Evolutionary conservation across 2,888 invertebrate species (phyloP).

Genomic region (Dioctria rufipes): DNA sequence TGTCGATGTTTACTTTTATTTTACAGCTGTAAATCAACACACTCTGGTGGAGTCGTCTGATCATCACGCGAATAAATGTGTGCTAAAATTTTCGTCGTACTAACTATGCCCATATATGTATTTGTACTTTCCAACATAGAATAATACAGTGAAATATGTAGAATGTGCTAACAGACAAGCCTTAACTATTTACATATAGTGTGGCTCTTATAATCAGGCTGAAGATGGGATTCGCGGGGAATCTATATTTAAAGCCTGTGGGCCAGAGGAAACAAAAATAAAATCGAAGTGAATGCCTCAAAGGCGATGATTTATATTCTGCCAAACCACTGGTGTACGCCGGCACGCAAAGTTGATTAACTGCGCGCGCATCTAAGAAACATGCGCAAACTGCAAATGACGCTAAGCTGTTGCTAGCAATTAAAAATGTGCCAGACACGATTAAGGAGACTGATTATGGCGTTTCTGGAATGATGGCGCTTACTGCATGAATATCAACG

Average conservation of each 20-base stretch:
- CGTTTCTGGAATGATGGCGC: constrained; percentile 45
- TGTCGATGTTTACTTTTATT: constrained; percentile 39
- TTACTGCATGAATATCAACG: constrained; percentile 37
- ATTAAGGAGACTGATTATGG: constrained; percentile 47
- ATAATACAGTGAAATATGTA: neutral
- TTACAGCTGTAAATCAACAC: constrained; percentile 53
- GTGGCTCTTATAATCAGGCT: no score
- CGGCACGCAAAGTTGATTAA: constrained; percentile 57
- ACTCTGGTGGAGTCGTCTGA: neutral
- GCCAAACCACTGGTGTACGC: constrained; percentile 51
- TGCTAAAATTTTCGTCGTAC: constrained; percentile 19
- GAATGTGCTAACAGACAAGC: no score
- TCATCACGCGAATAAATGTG: constrained; percentile 50
- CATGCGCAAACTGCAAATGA: constrained; percentile 55
- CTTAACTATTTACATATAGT: no score
- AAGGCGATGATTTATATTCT: constrained; percentile 55
- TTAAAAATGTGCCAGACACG: constrained; percentile 57
- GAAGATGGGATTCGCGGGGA: no score
- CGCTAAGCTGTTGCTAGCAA: constrained; percentile 55
- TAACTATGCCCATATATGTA: neutral
- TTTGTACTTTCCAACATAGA: neutral
- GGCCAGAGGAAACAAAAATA: neutral
- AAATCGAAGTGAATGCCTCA: constrained; percentile 40
- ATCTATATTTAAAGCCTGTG: no score
- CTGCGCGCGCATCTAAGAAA: constrained; percentile 54